A percentile compares a stretch with the other conserved stretches of the same genome.
Evolutionary conservation across 2,797 vertebrate genomes (phyloP).

Genomic region (Ctenochaetus hawaiiensis): DNA sequence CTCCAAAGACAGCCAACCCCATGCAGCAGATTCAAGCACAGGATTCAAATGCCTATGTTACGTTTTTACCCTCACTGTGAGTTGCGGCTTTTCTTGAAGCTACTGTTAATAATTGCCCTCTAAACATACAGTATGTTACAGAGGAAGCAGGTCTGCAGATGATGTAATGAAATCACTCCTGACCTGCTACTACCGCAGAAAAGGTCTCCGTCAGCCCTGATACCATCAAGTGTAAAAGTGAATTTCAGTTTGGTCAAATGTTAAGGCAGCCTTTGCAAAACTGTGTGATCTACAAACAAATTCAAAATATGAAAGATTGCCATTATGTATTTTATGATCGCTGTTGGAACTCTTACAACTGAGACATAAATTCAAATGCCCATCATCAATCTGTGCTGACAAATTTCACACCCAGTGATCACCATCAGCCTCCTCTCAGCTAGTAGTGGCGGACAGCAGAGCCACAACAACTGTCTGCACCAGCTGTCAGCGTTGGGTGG

Average conservation of each 20-base stretch:
- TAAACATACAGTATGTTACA: background rate
- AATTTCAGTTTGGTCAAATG: slow-evolving; percentile 32
- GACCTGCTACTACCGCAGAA: slow-evolving; percentile 45
- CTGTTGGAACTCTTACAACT: background rate
- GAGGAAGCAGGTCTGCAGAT: slow-evolving; percentile 11
- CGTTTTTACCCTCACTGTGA: background rate
- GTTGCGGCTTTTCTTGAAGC: slow-evolving; percentile 3
- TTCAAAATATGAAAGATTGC: background rate
- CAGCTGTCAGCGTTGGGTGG: slow-evolving; percentile 55
- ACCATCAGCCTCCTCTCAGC: slow-evolving; percentile 28
- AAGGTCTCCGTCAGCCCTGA: slow-evolving; percentile 68
- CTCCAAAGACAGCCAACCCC: slow-evolving; percentile 44
- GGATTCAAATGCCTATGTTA: slow-evolving; percentile 12
- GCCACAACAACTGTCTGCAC: slow-evolving; percentile 28
- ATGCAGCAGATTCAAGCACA: slow-evolving; percentile 31
- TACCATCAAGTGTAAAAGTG: slow-evolving; percentile 45
- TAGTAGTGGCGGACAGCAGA: slow-evolving; percentile 17
- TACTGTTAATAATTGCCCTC: background rate
- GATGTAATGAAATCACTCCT: slow-evolving; percentile 41
- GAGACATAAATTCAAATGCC: slow-evolving; percentile 1
- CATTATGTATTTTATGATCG: slow-evolving; percentile 5
- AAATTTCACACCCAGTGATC: slow-evolving; percentile 51
- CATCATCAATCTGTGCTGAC: slow-evolving; percentile 6
- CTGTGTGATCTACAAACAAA: background rate
- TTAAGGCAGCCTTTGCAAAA: slow-evolving; percentile 4